Percentiles rank a stretch among this genome's conserved stretches.
phyloP scores from a whole-genome alignment of 2,797 vertebrate species.

The Cyclopterus lumpus region DNA sequence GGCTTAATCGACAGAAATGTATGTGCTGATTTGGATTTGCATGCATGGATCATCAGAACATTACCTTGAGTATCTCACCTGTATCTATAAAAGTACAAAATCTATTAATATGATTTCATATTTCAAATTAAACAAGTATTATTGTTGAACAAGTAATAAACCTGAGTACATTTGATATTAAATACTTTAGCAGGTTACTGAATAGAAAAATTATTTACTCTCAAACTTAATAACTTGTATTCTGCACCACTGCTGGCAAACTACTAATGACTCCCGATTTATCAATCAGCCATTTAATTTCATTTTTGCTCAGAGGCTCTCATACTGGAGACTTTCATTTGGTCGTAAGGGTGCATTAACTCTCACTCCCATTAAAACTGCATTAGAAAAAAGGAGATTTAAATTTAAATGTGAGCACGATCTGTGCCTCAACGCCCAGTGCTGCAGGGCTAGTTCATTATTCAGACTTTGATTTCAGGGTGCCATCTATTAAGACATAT shows the following conservation, averaged over 20 bases:
- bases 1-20: background rate
- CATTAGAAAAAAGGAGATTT: slow-evolving; percentile 12
- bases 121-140: background rate
- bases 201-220: slow-evolving; percentile 3
- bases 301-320: slow-evolving; percentile 25
- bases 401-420: background rate
- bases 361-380: slow-evolving; percentile 25
- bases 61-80: background rate
- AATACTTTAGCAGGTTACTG: background rate
- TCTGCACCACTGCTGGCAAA: slow-evolving; percentile 25
- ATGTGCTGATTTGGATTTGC: background rate
- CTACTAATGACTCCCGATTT: slow-evolving; percentile 17
- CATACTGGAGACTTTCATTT: slow-evolving; percentile 25
- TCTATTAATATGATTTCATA: background rate
- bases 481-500: background rate
- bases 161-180: background rate
- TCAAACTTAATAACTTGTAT: background rate
- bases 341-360: slow-evolving; percentile 25
- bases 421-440: background rate
- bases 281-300: slow-evolving; percentile 33
- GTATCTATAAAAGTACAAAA: background rate
- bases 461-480: background rate
- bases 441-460: background rate
- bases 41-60: background rate
- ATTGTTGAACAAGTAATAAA: background rate